A percentile compares a stretch with the other conserved stretches of the same genome.
phyloP scores from a whole-genome alignment of 2,113 vertebrate genomes.

The Anarrhichthys ocellatus region DNA sequence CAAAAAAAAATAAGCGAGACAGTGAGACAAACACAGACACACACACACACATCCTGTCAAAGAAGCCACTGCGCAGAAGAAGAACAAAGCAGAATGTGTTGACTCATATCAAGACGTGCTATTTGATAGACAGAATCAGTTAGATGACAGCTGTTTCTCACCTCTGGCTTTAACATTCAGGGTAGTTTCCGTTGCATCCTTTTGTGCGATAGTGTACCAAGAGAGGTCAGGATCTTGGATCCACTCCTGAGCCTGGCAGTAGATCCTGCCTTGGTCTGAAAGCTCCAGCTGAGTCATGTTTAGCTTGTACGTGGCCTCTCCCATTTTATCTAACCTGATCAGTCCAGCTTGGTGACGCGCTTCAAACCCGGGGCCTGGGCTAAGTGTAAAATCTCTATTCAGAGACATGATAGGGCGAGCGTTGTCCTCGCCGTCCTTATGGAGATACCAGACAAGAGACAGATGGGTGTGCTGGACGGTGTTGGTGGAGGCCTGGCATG shows the following conservation, averaged over 20 bases:
- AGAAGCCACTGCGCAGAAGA: neutral
- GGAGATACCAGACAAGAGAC: constrained; percentile 88
- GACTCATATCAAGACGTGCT: neutral
- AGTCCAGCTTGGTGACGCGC: constrained; percentile 80
- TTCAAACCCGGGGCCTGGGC: constrained; percentile 81
- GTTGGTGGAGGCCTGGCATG: constrained; percentile 86
- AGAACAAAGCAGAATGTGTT: neutral
- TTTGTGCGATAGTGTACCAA: constrained; percentile 87
- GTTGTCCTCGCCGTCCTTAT: neutral
- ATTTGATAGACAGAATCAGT: neutral
- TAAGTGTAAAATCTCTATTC: constrained; percentile 86
- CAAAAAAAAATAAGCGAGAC: constrained; percentile 3
- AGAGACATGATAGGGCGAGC: constrained; percentile 84
- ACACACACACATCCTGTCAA: constrained; percentile 32
- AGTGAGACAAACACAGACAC: neutral
- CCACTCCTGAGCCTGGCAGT: constrained; percentile 89
- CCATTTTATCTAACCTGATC: constrained; percentile 85
- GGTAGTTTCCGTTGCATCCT: constrained; percentile 58
- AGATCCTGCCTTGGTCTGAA: constrained; percentile 86
- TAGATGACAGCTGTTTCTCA: constrained; percentile 34
- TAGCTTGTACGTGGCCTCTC: constrained; percentile 82
- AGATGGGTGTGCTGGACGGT: constrained; percentile 92
- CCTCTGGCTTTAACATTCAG: constrained; percentile 74
- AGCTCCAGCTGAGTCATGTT: constrained; percentile 70
- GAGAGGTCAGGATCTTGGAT: constrained; percentile 90